Evolutionary conservation across 2,888 invertebrate species (phyloP).

Genomic region (Diplolepis rosae): DNA sequence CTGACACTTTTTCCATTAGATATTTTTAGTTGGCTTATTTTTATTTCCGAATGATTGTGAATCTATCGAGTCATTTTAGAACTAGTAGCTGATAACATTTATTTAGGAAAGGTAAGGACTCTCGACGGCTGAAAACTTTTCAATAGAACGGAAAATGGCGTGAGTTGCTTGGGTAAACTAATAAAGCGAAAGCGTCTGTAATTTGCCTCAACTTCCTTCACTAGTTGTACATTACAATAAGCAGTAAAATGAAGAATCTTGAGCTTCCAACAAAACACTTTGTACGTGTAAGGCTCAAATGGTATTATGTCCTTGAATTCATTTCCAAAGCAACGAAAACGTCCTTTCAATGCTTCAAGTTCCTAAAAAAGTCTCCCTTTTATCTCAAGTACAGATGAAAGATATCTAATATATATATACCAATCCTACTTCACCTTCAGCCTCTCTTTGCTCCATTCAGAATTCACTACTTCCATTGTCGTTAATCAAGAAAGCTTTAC

Average conservation of each 20-base stretch:
- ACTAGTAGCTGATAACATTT: too few relatives aligned
- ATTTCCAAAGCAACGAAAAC: not conserved
- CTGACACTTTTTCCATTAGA: too few relatives aligned
- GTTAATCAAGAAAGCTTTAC: too few relatives aligned
- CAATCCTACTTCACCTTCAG: too few relatives aligned
- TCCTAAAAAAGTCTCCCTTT: not conserved
- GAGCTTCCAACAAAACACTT: not conserved
- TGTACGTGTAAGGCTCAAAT: not conserved
- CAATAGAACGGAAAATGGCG: slow-evolving; percentile 6
- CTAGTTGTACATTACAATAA: not conserved
- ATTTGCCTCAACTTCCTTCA: not conserved
- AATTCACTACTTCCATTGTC: too few relatives aligned
- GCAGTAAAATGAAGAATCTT: not conserved
- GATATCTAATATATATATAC: too few relatives aligned
- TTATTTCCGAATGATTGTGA: too few relatives aligned
- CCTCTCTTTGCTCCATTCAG: too few relatives aligned
- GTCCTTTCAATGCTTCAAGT: not conserved
- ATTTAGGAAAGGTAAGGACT: not conserved
- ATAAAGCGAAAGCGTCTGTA: not conserved
- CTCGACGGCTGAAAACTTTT: not conserved
- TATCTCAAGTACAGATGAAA: too few relatives aligned
- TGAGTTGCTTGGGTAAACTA: not conserved
- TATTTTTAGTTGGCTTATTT: too few relatives aligned
- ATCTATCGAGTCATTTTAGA: not conserved
- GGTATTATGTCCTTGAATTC: not conserved